phyloP scores from a whole-genome alignment of 2,888 invertebrate species.

The Hanleya hanleyi region DNA sequence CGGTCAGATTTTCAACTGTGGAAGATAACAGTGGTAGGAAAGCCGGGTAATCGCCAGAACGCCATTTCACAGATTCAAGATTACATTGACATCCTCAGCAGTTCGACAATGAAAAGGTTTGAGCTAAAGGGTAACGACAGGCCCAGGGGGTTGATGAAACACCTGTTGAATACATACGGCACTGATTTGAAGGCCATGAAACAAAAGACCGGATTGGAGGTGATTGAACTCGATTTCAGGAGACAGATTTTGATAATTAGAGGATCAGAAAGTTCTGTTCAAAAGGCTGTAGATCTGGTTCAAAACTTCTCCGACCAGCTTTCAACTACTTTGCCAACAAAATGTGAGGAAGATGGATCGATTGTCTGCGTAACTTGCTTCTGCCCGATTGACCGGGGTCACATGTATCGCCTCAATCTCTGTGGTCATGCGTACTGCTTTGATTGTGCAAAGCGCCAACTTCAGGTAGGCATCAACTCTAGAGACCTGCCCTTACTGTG shows the following conservation, averaged over 20 bases:
- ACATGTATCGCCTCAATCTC: constrained; percentile 57
- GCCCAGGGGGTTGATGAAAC: constrained; percentile 55
- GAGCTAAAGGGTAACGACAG: constrained; percentile 40
- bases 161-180: constrained; percentile 45
- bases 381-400: constrained; percentile 46
- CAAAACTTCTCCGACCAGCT: constrained; percentile 3
- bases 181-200: constrained; percentile 39
- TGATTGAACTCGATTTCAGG: constrained; percentile 41
- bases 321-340: background rate
- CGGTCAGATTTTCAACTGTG: constrained; percentile 39
- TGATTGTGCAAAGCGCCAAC: constrained; percentile 46
- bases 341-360: constrained; percentile 11
- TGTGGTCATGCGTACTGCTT: constrained; percentile 67
- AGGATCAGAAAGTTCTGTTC: constrained; percentile 38
- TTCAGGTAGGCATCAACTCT: constrained; percentile 40
- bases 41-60: constrained; percentile 5
- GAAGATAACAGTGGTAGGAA: constrained; percentile 43
- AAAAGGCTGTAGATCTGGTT: constrained; percentile 32
- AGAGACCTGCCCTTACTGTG: constrained; percentile 58
- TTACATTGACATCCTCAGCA: constrained; percentile 22
- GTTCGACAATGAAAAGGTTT: constrained; percentile 16
- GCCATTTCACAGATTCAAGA: constrained; percentile 30
- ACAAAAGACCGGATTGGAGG: constrained; percentile 26
- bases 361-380: constrained; percentile 62
- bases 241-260: constrained; percentile 37